Evolutionary conservation across 2,797 vertebrate genomes (phyloP).

Genomic region (Phalanger gymnotis): DNA sequence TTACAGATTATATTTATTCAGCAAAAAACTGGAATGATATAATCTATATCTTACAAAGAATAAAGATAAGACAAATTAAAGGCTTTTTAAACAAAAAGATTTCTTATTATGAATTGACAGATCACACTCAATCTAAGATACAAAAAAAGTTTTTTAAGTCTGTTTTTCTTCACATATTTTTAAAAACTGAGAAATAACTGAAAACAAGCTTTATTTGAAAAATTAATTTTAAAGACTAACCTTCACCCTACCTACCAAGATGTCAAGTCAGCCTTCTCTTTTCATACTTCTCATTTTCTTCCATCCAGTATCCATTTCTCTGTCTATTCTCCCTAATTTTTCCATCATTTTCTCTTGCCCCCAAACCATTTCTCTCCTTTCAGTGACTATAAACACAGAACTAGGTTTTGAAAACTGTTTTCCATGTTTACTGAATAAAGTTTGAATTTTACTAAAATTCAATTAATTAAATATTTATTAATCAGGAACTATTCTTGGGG

Average conservation of each 20-base stretch:
- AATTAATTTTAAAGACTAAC: not conserved
- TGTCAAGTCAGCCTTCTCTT: rapidly evolving
- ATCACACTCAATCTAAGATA: not conserved
- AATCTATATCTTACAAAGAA: not conserved
- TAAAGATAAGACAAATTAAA: not conserved
- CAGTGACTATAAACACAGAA: not conserved
- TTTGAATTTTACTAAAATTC: not conserved
- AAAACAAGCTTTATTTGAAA: not conserved
- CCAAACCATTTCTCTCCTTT: not conserved
- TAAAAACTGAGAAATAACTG: not conserved
- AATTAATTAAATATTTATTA: not conserved
- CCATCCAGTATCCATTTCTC: not conserved
- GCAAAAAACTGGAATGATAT: not conserved
- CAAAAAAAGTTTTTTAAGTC: not conserved
- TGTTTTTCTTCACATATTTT: not conserved
- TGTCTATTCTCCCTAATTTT: no score
- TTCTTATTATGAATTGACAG: not conserved
- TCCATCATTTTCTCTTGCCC: not conserved
- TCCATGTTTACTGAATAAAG: not conserved
- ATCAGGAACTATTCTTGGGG: not conserved
- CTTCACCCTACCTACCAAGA: not conserved
- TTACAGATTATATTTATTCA: not conserved
- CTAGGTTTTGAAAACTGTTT: not conserved
- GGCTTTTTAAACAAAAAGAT: not conserved
- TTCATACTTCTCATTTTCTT: not conserved